These are phyloP conservation scores for Prionailurus viverrinus DNA, from an alignment of 2,113 vertebrate species.

Conservation along the genomic window DNA sequence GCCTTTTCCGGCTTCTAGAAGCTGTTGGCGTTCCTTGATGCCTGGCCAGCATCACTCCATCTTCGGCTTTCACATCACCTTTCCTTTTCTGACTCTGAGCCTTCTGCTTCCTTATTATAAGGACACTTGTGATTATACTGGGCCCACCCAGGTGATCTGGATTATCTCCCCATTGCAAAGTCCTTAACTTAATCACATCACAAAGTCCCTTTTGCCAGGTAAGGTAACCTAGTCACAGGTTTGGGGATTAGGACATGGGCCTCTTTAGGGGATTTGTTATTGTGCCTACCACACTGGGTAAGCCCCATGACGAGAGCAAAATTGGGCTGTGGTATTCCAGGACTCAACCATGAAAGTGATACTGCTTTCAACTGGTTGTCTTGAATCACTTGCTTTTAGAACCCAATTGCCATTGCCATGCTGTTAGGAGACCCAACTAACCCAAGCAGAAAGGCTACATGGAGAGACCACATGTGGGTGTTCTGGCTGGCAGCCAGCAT, in stretches of 20 bases:
- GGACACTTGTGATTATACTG: background rate
- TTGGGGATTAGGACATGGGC: background rate
- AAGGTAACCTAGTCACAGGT: background rate
- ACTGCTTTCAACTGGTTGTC: background rate
- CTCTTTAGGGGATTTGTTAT: background rate
- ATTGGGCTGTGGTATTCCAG: background rate
- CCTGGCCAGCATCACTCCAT: background rate
- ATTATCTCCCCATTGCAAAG: background rate
- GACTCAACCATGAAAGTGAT: background rate
- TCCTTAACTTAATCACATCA: conserved; percentile 31
- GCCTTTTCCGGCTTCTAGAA: background rate
- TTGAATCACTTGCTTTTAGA: background rate
- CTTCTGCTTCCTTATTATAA: background rate
- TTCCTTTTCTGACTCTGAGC: background rate
- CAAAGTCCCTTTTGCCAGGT: background rate
- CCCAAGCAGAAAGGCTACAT: background rate
- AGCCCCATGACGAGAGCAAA: background rate
- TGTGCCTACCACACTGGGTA: background rate
- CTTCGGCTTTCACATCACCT: background rate
- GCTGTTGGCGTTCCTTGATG: background rate
- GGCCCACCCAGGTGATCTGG: conserved; percentile 5
- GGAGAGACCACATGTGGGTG: background rate
- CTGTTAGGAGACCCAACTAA: background rate
- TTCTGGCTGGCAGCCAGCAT: background rate
- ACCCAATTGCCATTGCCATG: background rate